These are phyloP conservation scores for Nemurella pictetii DNA, from an alignment of 2,888 invertebrate genomes.

Conservation along the genomic window DNA sequence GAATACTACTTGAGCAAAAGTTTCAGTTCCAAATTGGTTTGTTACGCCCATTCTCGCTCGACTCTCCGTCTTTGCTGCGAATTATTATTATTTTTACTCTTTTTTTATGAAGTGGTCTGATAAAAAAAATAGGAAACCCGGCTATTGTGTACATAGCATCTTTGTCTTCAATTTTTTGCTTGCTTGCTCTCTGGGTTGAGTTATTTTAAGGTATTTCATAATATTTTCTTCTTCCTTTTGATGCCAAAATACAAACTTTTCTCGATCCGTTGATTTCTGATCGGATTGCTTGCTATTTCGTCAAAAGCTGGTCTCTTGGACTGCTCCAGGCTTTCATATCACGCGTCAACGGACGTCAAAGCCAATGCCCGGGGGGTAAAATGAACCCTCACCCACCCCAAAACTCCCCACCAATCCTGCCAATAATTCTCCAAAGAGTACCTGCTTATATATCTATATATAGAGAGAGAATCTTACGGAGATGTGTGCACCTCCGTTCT, in stretches of 20 bases:
- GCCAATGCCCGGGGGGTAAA: conserved; percentile 24
- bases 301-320: conserved; percentile 15
- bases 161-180: not conserved
- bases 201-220: conserved; percentile 31
- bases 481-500: not conserved
- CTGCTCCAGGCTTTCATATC: conserved; percentile 31
- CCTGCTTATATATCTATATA: not conserved
- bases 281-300: conserved; percentile 35
- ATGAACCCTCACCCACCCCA: not conserved
- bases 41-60: not conserved
- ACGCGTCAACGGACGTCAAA: conserved; percentile 34
- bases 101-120: not conserved
- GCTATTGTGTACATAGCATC: not conserved
- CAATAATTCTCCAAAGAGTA: not conserved
- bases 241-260: conserved; percentile 38
- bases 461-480: too few species aligned
- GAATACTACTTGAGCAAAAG: not conserved
- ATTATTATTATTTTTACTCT: not conserved
- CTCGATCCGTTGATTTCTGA: conserved; percentile 35
- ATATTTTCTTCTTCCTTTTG: conserved; percentile 29
- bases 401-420: not conserved
- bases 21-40: not conserved
- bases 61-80: not conserved
- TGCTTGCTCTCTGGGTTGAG: conserved; percentile 20
- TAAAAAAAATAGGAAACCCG: not conserved